Base-by-base conservation (phyloP, 2,888 invertebrate species). In the Rotaria socialis region DNA sequence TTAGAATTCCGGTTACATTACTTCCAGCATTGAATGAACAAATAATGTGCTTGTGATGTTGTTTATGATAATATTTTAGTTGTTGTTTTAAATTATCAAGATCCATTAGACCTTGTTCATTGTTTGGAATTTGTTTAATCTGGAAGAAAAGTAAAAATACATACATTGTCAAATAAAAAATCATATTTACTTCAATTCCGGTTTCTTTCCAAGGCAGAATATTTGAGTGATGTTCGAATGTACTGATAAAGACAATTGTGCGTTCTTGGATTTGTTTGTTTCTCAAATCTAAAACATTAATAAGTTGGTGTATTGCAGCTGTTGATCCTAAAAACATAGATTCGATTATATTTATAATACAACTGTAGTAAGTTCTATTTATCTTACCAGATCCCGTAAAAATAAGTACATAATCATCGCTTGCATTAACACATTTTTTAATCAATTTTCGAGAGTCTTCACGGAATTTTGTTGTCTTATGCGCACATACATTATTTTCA, bases 161-260 rank as follows among this genome's bases (percentile, higher is more conserved):
- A n/a, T n/a, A n/a, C n/a, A n/a, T n/a, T n/a, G n/a, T n/a, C n/a
- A n/a, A n/a, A n/a, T n/a, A n/a, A n/a, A n/a, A n/a, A n/a, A n/a
- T n/a, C n/a, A n/a, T n/a, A n/a, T n/a, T 75, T 80, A 86, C 89
- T 85, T 88, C 86, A 22, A 89, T 88, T 7, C 88, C 88, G n/a
- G 87, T 86, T 85, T 89, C 89, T 85, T 88, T 87, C 89, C 90
- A 90, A 7, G 89, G 89, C 14, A 89, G 85, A 7, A 89, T 88
- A 86, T 90, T 90, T 1, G 89, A 89, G 86, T 89, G 89, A 85
- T 90, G 89, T 86, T 89, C 89, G 85, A 89, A 89, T 4, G 89
- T 88, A n/a, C 89, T 88, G 5, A 89, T 87, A 41, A 89, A 87
- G 14, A 89, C 89, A 19, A 87, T 47, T 0, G 3, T 1, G 4